Evolutionary conservation across 1,140 invertebrate species (phyloP), one percentile per base, ranked within the genome.

Genomic region (Reticulitermes speratus): DNA sequence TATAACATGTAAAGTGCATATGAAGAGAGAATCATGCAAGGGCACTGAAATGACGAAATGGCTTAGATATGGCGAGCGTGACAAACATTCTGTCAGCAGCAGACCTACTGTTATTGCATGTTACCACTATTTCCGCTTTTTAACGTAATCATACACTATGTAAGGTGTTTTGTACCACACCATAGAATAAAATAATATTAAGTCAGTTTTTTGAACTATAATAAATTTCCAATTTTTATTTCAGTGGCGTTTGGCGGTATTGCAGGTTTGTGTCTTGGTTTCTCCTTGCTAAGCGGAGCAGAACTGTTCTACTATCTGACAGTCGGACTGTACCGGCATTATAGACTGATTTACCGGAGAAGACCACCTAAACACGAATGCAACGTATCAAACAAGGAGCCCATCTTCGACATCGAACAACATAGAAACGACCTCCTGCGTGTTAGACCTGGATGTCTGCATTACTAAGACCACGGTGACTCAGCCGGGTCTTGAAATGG

Each of bases 231-330:
- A 1, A 3, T 8, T 21, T 65, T 65, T n/a, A 23, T 65, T 65
- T 65, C 59, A 65, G 86, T 89, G 5, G 87, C 88, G 32, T 88
- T 90, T 85, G 89, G 89, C n/a, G 89, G 89, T 12, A 89, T 89
- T 85, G 89, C 89, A 6, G 89, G 89, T 19, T 86, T 90, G 25
- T 90, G 89, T 84, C 85, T 90, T 23, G 89, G 89, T 69, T 89
- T 89, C 38, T 89, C 89, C 85, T 82, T 90, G 23, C 87, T 90
- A 32, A 89, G 88, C 82, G 86, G 89, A 23, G 87, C 89, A 12
- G 89, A 90, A 82, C 83, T 89, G 32, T 48, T 89, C 23, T 90
- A 89, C 81, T 90, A 88, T 84, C 88, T 88, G n/a, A 88, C 89
- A 19, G 52, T 89, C 21, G 83, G 88, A 84, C 85, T 89, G 59